Percentiles rank a stretch among this genome's conserved stretches.
These are phyloP conservation scores for Lasioglossum zephyrum DNA, from an alignment of 2,888 invertebrate genomes.

Conservation along the genomic window DNA sequence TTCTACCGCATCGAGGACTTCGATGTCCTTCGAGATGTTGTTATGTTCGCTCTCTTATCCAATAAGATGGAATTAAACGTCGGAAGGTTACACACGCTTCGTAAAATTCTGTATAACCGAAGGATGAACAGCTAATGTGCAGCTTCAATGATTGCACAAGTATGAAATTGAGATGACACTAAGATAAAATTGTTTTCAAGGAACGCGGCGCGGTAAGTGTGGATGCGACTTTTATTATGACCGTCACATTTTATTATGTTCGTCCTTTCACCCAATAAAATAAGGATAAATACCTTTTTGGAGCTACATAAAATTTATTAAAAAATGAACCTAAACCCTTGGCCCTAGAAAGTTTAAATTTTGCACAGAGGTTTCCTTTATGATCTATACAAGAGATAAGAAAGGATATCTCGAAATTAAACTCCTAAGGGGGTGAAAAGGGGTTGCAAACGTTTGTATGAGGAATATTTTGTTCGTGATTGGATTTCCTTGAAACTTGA, in stretches of 20 bases:
- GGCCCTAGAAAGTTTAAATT: too few species aligned
- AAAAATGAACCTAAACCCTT: too few species aligned
- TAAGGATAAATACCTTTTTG: not conserved
- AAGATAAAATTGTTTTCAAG: not conserved
- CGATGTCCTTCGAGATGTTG: not conserved
- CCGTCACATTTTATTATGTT: not conserved
- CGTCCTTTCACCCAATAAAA: not conserved
- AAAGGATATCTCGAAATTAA: too few species aligned
- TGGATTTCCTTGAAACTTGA: too few species aligned
- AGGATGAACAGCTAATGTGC: not conserved
- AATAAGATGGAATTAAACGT: not conserved
- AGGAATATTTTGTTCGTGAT: too few species aligned
- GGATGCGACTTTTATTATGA: too few species aligned
- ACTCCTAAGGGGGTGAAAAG: too few species aligned
- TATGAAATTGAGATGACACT: not conserved
- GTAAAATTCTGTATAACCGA: not conserved
- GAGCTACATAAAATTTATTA: not conserved
- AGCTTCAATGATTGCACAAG: not conserved
- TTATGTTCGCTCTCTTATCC: not conserved
- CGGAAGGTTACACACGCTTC: not conserved
- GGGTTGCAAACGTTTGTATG: too few species aligned
- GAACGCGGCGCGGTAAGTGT: not conserved
- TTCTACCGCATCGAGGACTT: not conserved
- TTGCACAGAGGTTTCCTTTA: too few species aligned
- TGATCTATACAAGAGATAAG: too few species aligned